phyloP scores from a whole-genome alignment of 2,113 vertebrate species.

The Sterna hirundo region DNA sequence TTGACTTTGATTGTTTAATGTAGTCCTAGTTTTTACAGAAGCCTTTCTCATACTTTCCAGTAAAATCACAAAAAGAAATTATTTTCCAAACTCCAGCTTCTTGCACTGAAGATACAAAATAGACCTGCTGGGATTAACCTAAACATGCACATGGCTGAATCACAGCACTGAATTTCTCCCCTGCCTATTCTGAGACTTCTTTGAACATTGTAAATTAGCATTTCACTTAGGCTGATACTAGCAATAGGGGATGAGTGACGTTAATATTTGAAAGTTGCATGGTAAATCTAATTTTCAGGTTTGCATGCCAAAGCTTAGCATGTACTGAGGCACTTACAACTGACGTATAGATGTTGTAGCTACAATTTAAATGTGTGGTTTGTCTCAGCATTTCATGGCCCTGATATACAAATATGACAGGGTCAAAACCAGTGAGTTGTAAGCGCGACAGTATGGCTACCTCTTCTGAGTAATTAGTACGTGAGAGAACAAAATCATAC shows the following conservation, averaged over 20 bases:
- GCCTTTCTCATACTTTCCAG: neutral
- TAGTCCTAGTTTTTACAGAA: neutral
- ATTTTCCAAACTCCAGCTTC: neutral
- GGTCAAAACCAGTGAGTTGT: neutral
- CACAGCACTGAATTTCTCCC: neutral
- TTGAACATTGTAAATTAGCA: neutral
- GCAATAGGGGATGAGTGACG: neutral
- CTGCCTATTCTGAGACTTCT: neutral
- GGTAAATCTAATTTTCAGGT: conserved; percentile 10
- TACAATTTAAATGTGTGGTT: neutral
- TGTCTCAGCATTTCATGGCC: neutral
- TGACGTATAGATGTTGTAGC: neutral
- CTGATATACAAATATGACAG: neutral
- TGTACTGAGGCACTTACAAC: neutral
- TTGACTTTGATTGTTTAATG: neutral
- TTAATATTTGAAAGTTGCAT: neutral
- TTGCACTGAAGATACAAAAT: neutral
- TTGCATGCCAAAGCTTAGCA: neutral
- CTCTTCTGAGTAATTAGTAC: neutral
- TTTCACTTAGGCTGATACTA: neutral
- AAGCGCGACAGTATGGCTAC: neutral
- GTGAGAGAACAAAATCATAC: neutral
- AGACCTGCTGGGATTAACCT: neutral
- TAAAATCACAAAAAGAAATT: neutral
- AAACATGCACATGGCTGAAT: neutral